Evolutionary conservation across 2,113 vertebrate genomes (phyloP).

Genomic region (Gymnocephalus cernua): DNA sequence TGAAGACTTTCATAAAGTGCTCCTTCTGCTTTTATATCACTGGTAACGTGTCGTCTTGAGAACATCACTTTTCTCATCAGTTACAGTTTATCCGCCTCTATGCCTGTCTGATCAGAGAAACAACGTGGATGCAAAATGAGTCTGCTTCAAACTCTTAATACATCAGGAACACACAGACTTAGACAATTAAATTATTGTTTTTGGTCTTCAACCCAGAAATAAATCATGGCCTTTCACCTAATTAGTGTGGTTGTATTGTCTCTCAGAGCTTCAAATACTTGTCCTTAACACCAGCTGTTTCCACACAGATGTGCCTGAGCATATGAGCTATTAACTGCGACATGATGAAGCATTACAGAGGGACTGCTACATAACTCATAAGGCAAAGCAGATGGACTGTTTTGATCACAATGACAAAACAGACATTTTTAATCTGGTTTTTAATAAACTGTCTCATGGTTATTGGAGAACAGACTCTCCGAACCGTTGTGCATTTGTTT

Average conservation of each 20-base stretch:
- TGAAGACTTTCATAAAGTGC: constrained; percentile 14
- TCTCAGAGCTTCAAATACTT: constrained; percentile 34
- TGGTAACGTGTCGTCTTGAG: neutral
- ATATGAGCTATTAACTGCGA: neutral
- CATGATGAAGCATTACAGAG: constrained; percentile 11
- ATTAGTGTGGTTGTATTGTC: constrained; percentile 33
- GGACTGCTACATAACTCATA: neutral
- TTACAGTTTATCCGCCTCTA: constrained; percentile 5
- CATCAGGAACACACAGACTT: constrained; percentile 7
- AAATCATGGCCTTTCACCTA: constrained; percentile 25
- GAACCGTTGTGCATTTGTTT: neutral
- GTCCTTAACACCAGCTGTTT: constrained; percentile 50
- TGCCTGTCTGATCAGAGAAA: constrained; percentile 9
- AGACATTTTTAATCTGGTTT: neutral
- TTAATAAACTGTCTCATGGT: too few species aligned
- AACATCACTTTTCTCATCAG: constrained; percentile 1
- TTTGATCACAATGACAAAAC: constrained; percentile 13
- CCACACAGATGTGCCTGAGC: constrained; percentile 51
- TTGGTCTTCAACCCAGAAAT: constrained; percentile 29
- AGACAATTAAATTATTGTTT: constrained; percentile 20
- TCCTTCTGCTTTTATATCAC: constrained; percentile 24
- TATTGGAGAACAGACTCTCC: neutral
- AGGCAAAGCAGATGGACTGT: constrained; percentile 3
- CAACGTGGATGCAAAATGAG: neutral
- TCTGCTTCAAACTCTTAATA: neutral